phyloP scores from a whole-genome alignment of 1,140 invertebrate genomes.

The Ditylenchus dipsaci region DNA sequence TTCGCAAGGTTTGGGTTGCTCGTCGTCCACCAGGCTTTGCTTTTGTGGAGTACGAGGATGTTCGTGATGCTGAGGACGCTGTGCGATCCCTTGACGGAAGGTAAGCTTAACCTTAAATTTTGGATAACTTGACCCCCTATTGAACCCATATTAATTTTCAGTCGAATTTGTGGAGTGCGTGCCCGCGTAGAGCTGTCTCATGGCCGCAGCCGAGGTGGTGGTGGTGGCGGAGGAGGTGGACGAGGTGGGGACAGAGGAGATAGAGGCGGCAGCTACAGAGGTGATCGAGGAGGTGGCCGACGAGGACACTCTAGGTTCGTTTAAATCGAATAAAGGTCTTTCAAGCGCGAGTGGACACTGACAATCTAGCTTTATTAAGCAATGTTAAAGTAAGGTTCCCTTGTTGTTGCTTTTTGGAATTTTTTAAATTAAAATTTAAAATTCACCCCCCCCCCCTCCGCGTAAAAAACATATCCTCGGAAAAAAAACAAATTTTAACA shows the following conservation, averaged over 20 bases:
- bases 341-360: too few relatives aligned
- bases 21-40: constrained; percentile 88
- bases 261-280: constrained; percentile 23
- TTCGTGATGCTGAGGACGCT: constrained; percentile 86
- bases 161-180: constrained; percentile 56
- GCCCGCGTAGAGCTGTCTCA: constrained; percentile 53
- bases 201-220: constrained; percentile 41
- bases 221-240: constrained; percentile 39
- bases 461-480: too few relatives aligned
- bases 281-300: constrained; percentile 21
- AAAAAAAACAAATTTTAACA: too few relatives aligned
- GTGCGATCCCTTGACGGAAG: constrained; percentile 82
- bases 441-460: too few relatives aligned
- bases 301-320: constrained; percentile 4
- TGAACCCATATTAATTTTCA: constrained; percentile 31
- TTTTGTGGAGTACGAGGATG: constrained; percentile 91
- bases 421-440: too few relatives aligned
- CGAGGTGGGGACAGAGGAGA: constrained; percentile 35
- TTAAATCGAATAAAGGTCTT: too few relatives aligned
- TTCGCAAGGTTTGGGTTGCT: constrained; percentile 89
- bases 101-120: constrained; percentile 36
- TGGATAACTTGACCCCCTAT: background rate
- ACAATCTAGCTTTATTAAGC: too few relatives aligned
- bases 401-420: too few relatives aligned
- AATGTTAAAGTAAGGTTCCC: too few relatives aligned